Base-by-base conservation (phyloP, 2,113 vertebrate genomes). In the Amphiprion ocellaris region DNA sequence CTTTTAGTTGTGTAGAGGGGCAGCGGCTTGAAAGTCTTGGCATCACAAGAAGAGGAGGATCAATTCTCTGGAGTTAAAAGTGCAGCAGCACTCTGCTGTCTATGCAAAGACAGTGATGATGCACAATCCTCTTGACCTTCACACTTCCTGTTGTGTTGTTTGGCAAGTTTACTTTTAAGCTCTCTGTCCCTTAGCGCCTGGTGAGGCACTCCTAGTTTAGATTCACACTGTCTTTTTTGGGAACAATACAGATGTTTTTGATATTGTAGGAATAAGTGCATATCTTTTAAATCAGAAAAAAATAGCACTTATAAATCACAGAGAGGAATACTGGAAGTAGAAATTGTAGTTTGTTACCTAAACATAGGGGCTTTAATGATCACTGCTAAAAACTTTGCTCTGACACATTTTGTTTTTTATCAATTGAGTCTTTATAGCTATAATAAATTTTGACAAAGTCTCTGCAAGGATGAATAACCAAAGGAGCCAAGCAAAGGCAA, bases 121-220 rank as follows among this genome's bases (percentile, higher is more conserved):
- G 87, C 85, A 77, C 61, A 37, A 83, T 87, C 82, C 87, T 77
- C 89, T 82, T 88, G 90, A 90, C 90, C 89, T 93, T 93, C 89
- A 89, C 87, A 82, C 83, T 83, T 87, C 82, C 71, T 88, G 79
- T 89, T 90, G 85, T 87, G 85, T 60, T 89, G 89, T 90, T 90
- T 84, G 39, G 82, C 85, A 84, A 87, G 84, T 92, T 90, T 74
- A 89, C 87, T 89, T 89, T 90, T 77, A 77, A 83, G 81, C 59
- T 77, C 70, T 41, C 30, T 61, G 69, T 88, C 82, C 61, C 77
- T 66, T 24, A 4, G 64, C 79, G 63, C 26, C 63, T 64, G 63
- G 59, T 15, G 69, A 70, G 72, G 10, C 58, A 5, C 21, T 53
- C 17, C 46, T 77, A 30, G 17, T 79, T 85, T 23, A 80, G 52